Evolutionary conservation across 2,797 vertebrate genomes (phyloP), one percentile per base, ranked within the genome.

Genomic region (Myotis daubentonii): DNA sequence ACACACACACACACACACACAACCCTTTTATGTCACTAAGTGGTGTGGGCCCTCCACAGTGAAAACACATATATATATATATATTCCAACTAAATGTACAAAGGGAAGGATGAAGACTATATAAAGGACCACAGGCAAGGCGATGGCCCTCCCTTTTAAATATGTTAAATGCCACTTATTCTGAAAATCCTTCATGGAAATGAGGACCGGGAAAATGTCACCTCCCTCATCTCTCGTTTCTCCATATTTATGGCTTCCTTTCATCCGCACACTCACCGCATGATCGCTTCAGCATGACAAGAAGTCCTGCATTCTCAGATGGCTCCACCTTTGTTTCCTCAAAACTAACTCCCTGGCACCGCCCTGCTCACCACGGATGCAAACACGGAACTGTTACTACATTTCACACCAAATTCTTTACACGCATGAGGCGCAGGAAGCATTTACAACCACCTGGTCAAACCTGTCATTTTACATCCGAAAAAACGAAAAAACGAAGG

Each of bases 401-500:
- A 17, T 33, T 19, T 38, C 5, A 8, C 8, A 5, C 57, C 0
- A 19, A 4, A 28, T 44, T 74, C 38, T 93, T 65, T 22, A 47
- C 11, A 30, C 17, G 38, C 30, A 17, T 75, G 85, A 92, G 62
- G 33, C 66, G 33, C 0, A 20, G 80, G 33, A 49, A 66, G 68
- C 57, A 60, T 65, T 89, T 62, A 49, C 76, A 94, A 74, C 51
- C 36, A 60, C 28, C 23, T 11, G 36, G 23, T 47, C 70, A n/a
- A n/a, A 70, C 17, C 28, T 47, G 19, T 62, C 72, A 33, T 23
- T 75, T 74, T n/a, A 23, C 41, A 49, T 82, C 0, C 5, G 85
- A 89, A 66, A 75, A 91, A 81, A 44, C 5, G 85, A 89, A 66
- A 75, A 91, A 81, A 44, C n/a, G 30, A 17, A 84, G 84, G 72